These are phyloP conservation scores for Podargus strigoides DNA, from an alignment of 2,797 vertebrate species.

Conservation along the genomic window DNA sequence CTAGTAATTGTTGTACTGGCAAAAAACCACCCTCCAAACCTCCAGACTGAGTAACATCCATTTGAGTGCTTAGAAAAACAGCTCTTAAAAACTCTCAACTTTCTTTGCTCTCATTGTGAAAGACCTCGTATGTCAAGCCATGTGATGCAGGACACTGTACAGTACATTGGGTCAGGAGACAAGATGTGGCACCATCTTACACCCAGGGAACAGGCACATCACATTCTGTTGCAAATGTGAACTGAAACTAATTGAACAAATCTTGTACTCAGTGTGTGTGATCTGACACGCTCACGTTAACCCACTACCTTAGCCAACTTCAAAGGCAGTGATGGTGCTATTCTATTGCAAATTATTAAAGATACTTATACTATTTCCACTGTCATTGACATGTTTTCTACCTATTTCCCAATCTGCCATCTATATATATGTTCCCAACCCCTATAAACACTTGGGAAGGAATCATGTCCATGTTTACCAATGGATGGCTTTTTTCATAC, in stretches of 20 bases:
- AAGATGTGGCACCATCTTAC: background rate
- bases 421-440: background rate
- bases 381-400: background rate
- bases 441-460: background rate
- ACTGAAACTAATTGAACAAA: background rate
- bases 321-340: background rate
- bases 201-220: background rate
- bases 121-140: background rate
- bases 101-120: background rate
- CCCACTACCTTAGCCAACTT: background rate
- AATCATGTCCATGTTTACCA: background rate
- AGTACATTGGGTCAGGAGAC: conserved; percentile 47
- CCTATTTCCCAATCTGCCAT: background rate
- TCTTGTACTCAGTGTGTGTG: background rate
- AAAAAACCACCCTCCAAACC: background rate
- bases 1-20: background rate
- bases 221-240: background rate
- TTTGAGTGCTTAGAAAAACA: conserved; percentile 31
- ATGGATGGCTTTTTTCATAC: background rate
- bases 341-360: background rate
- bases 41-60: background rate
- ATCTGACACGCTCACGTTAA: background rate
- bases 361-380: background rate
- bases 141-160: background rate
- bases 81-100: conserved; percentile 40